Base-by-base conservation (phyloP, 2,797 vertebrate genomes). In the Esox masquinongy region DNA sequence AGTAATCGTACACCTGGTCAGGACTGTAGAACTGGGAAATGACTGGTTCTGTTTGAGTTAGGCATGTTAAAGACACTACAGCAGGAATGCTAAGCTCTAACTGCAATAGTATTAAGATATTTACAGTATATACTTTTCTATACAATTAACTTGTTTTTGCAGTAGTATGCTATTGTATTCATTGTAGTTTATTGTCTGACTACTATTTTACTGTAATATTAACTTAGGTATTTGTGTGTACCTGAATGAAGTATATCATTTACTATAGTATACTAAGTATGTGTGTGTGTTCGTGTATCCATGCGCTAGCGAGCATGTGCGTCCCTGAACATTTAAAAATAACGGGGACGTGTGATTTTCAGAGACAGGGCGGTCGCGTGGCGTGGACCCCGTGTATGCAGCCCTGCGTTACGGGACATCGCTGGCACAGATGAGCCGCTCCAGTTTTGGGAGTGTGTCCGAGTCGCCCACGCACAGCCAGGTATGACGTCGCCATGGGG, bases 351-450 rank as follows among this genome's bases (percentile, higher is more conserved):
- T 90, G 87, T 81, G 89, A 31, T 31, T 31, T 89, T 80, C 88
- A 94, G 93, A 93, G 78, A 85, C 84, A 17, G 87, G 12, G n/a
- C 85, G 87, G 83, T 85, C 75, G 3, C 92, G 92, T 53, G 92
- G 92, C 51, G 92, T 97, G 81, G 97, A 98, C 82, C 96, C 96
- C 0, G 87, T 98, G 71, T 97, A 97, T 1, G 96, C 97, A 49
- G 93, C 96, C 22, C 90, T 97, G 79, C 95, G 96, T 86, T 96
- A 94, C 2, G 96, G 96, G 84, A 97, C 95, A 22, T 97, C 97
- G 74, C 91, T 98, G 90, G 96, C 95, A 31, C 93, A 96, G 85
- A 95, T 96, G 94, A 96, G 92, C 78, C 94, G 96, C n/a, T 93
- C 95, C 84, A 96, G 96, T 88, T 95, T 96, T 78, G 94, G 96